Evolutionary conservation across 2,113 vertebrate genomes (phyloP), one percentile per base, ranked within the genome.

Genomic region (Petrocephalus zakoni): DNA sequence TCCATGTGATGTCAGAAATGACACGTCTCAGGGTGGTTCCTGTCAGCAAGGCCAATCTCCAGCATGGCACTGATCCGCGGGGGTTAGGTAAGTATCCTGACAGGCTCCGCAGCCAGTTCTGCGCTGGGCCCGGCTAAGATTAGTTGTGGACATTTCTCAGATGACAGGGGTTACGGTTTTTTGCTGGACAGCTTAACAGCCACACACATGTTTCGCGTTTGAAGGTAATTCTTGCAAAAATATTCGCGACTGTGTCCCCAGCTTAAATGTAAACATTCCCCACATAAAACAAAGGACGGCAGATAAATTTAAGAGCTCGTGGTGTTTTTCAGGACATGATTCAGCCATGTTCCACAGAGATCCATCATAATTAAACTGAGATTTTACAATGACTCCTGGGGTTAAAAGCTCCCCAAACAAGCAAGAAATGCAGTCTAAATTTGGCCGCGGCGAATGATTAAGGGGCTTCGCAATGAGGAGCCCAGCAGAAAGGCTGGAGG

Each of bases 291-390:
- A 81, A 88, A 91, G 89, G 68, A 91, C 64, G 88, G 90, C 88
- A 87, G 58, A 90, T 87, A 83, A 90, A 90, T 88, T 90, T 53
- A 82, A 58, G 87, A 85, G 83, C 46, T 89, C 55, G 68, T 72
- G 47, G 56, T 88, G 34, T 34, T 86, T 87, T 89, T 90, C 78
- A 47, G 55, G 51, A 58, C 82, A 75, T 86, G 34, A 46, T 64
- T 78, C 51, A 83, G 87, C 78, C 49, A 83, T 68, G 47, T 49
- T 91, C 87, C 91, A 68, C 22, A 53, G 5, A 90, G 89, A 92
- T 91, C 8, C 61, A 90, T 91, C 89, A 91, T 90, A 91, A 93
- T 91, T 92, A 90, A 64, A 64, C 86, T 88, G 11, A 25, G 87
- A 89, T 89, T 91, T 90, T 87, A 90, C 88, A 21, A 87, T 22